Conservation (phyloP, 1,140 invertebrate species). For the Oscheius sp. region DNA sequence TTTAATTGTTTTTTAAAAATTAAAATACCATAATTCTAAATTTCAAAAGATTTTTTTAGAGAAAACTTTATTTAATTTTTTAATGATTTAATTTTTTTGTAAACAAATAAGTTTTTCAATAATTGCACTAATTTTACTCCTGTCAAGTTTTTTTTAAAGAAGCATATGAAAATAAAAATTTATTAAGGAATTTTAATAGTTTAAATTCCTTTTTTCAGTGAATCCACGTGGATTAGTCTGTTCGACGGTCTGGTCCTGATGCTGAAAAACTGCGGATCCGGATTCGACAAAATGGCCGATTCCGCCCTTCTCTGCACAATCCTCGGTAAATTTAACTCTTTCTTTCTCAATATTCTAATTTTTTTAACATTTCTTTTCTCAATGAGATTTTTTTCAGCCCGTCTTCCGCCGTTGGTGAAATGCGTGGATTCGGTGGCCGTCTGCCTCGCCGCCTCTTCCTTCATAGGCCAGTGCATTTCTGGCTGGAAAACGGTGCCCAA, state of each 20-base stretch:
- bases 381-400: slow-evolving; percentile 1
- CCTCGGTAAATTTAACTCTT: background rate
- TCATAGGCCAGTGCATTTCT: slow-evolving; percentile 23
- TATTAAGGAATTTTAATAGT: background rate
- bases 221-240: background rate
- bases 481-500: background rate
- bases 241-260: slow-evolving; percentile 6
- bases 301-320: background rate
- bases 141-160: no score
- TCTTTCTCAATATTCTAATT: background rate
- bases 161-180: no score
- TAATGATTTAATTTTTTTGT: no score
- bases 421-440: slow-evolving; percentile 22
- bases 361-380: background rate
- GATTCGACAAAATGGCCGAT: background rate
- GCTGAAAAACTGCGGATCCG: background rate
- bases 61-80: no score
- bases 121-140: no score
- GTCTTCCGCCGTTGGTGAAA: slow-evolving; percentile 9
- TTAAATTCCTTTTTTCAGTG: slow-evolving; percentile 10
- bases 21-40: no score
- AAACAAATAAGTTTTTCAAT: no score
- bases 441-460: slow-evolving; percentile 11
- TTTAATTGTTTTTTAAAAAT: no score
- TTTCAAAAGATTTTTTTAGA: no score